A percentile compares a stretch with the other conserved stretches of the same genome.
Conservation (phyloP, 2,113 vertebrate species). For the Chlorodrepanis virens region DNA sequence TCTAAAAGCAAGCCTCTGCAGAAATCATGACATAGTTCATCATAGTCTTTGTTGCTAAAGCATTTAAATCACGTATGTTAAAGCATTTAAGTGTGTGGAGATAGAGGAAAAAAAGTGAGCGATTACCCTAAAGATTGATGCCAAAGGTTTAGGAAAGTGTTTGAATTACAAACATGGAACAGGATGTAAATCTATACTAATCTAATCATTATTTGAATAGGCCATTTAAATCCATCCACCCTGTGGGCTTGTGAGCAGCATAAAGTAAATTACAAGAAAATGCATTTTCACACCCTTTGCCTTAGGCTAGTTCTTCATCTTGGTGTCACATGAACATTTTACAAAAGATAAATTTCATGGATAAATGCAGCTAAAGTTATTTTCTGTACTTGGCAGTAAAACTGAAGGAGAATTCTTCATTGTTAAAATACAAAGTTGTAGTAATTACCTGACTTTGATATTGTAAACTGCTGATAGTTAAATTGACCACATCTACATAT, state of each 20-base stretch:
- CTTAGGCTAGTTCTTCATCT: background rate
- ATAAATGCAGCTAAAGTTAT: background rate
- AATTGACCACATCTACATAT: background rate
- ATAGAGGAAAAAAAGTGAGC: too few species aligned
- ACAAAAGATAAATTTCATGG: background rate
- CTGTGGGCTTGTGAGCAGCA: background rate
- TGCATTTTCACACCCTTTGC: background rate
- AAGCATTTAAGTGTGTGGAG: background rate
- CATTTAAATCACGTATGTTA: background rate
- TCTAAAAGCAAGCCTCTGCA: background rate
- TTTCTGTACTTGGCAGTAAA: slow-evolving; percentile 24
- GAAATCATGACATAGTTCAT: background rate
- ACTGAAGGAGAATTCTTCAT: background rate
- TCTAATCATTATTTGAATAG: background rate
- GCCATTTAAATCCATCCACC: background rate
- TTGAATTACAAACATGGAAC: background rate
- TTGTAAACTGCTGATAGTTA: slow-evolving; percentile 4
- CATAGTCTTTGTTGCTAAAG: background rate
- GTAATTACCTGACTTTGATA: slow-evolving; percentile 18
- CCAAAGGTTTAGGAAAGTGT: background rate
- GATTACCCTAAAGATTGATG: background rate
- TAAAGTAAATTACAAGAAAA: slow-evolving; percentile 13
- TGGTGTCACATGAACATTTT: background rate
- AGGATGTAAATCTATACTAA: background rate
- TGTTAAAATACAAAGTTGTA: background rate